phyloP scores from a whole-genome alignment of 2,888 invertebrate species.

The Phrixothrix hirtus region DNA sequence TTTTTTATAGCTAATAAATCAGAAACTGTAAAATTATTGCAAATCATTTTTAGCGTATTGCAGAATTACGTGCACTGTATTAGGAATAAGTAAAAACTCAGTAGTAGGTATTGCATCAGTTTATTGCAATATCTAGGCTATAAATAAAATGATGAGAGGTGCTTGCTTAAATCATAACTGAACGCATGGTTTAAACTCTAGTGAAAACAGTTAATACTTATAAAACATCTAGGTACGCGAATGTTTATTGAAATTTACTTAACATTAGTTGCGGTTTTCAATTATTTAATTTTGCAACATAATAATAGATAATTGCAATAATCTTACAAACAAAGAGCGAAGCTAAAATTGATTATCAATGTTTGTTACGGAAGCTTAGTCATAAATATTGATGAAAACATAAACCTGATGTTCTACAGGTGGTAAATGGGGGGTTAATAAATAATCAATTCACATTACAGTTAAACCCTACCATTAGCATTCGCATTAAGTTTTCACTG shows the following conservation, averaged over 20 bases:
- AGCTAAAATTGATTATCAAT: conserved; percentile 20
- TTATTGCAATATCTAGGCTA: neutral
- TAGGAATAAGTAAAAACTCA: conserved; percentile 12
- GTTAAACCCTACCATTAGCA: conserved; percentile 24
- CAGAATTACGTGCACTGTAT: conserved; percentile 28
- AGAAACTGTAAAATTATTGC: conserved; percentile 28
- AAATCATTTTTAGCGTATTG: conserved; percentile 33
- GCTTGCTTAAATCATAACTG: neutral
- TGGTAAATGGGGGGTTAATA: conserved; percentile 25
- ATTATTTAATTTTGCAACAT: too few species aligned
- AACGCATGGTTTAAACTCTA: too few species aligned
- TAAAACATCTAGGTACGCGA: too few species aligned
- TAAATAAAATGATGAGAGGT: neutral
- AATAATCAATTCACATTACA: conserved; percentile 25
- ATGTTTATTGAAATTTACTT: too few species aligned
- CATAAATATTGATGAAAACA: conserved; percentile 29
- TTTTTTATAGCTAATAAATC: conserved; percentile 15
- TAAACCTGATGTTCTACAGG: conserved; percentile 24
- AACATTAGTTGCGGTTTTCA: too few species aligned
- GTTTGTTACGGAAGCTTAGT: conserved; percentile 24
- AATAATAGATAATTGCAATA: neutral
- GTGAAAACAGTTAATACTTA: too few species aligned
- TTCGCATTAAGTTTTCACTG: conserved; percentile 17
- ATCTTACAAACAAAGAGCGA: conserved; percentile 11
- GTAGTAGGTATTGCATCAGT: neutral